Evolutionary conservation across 2,797 vertebrate genomes (phyloP), one percentile per base, ranked within the genome.

Genomic region (Ptychadena robeensis): DNA sequence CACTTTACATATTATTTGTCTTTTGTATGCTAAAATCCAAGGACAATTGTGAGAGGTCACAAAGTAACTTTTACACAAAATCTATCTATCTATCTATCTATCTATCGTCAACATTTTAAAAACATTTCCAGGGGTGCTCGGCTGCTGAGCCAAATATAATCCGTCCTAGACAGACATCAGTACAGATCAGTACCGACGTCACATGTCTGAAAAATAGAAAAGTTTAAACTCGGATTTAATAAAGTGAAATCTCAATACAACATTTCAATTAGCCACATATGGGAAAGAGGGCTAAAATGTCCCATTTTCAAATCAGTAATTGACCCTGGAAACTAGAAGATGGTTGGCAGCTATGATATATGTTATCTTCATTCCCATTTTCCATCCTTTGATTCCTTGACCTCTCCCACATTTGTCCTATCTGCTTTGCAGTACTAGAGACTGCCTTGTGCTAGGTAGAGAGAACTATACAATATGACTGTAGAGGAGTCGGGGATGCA

Each of bases 71-170:
- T 27, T 25, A 9, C 38, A 64, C 28, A 31, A 48, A 48, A 57
- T 69, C 37, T 69, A 31, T 57, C 64, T 69, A 66, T 79, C 65
- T 57, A 38, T 64, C 57, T 67, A 12, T 64, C 38, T 78, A 28
- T 35, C 64, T 69, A 65, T 68, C 67, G 61, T 18, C 14, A 32
- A 10, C 31, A 32, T 34, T 28, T 38, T 61, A 15, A 15, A 44
- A 44, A 4, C 2, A 31, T 9, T 0, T 30, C 0, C 38, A 28
- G 27, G 61, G 2, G 25, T 22, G 25, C 11, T 37, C 0, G 0
- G 40, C 11, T 44, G 40, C 40, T 44, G 11, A 44, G 40, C 14
- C 12, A 44, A 14, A n/a, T n/a, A n/a, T n/a, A n/a, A n/a, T n/a
- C n/a, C n/a, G n/a, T n/a, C n/a, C n/a, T n/a, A n/a, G n/a, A n/a